Evolutionary conservation across 2,888 invertebrate genomes (phyloP), one percentile per base, ranked within the genome.

Genomic region (Athetis lepigone): DNA sequence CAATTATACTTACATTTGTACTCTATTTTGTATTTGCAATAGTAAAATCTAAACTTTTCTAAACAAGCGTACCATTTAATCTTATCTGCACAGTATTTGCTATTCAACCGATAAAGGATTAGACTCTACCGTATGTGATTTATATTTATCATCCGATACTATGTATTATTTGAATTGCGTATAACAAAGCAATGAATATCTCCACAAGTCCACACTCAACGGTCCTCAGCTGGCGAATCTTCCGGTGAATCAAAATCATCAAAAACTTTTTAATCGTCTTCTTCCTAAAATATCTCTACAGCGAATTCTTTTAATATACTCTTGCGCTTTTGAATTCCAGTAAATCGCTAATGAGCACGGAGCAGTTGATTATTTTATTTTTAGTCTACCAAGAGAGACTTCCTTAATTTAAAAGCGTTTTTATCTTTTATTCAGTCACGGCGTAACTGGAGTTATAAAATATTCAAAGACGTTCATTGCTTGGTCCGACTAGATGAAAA

Each of bases 11-110:
- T n/a, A n/a, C n/a, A 27, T n/a, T n/a, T 23, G 11, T 29, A 55
- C 19, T 56, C 6, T 3, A 36, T 43, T 9, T 29, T 27, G 18
- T 27, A 40, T 13, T n/a, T 27, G 36, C 16, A 40, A n/a, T 40
- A 29, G 16, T 47, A 45, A 8, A 42, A 27, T 40, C 33, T 63
- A 9, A 33, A 46, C 18, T 21, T 33, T 50, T 63, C n/a, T 18
- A 45, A 61, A 45, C 37, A 21, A 25, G 19, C 18, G 13, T 46
- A 63, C 23, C 9, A 29, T 29, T 52, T 58, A 74, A 70, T 70
- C 69, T 70, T 74, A 70, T 70, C 75, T 39, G 21, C 19, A 13
- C 7, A 33, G 9, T 71, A 47, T 52, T 69, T 56, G 47, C 13
- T 18, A 42, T 57, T 49, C 19, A 27, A 51, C 29, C 43, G 75